Evolutionary conservation across 2,797 vertebrate species (phyloP).

Genomic region (Spinus olivaceus): DNA sequence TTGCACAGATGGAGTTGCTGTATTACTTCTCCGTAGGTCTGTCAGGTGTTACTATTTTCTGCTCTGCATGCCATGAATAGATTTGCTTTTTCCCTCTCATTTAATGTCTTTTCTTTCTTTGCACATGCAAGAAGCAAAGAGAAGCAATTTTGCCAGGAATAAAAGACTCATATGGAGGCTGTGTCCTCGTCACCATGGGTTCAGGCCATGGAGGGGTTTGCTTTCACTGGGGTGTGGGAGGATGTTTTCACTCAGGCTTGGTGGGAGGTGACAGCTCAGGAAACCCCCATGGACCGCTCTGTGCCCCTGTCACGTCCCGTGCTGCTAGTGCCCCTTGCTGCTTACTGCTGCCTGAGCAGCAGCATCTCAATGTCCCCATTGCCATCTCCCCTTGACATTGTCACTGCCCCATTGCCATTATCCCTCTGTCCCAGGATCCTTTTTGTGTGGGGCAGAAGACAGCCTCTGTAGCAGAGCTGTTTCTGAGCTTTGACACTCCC

Average conservation of each 20-base stretch:
- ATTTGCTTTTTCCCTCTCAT: neutral
- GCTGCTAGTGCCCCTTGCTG: neutral
- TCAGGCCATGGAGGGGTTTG: neutral
- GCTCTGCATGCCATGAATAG: neutral
- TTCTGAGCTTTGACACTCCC: neutral
- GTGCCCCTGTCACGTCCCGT: neutral
- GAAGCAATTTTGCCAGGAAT: neutral
- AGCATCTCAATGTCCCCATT: neutral
- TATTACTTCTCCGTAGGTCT: neutral
- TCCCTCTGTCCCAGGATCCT: neutral
- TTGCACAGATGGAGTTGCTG: neutral
- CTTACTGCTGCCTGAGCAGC: neutral
- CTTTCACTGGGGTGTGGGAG: fast-evolving
- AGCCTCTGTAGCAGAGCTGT: neutral
- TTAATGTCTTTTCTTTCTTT: neutral
- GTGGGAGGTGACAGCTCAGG: neutral
- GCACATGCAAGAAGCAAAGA: neutral
- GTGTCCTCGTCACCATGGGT: fast-evolving
- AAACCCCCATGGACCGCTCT: neutral
- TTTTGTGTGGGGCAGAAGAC: neutral
- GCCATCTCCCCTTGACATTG: neutral
- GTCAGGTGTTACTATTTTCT: neutral
- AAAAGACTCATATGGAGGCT: fast-evolving
- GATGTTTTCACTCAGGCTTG: neutral
- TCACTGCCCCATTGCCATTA: neutral